Evolutionary conservation across 2,113 vertebrate species (phyloP).

Genomic region (Pelvicachromis taeniatus): DNA sequence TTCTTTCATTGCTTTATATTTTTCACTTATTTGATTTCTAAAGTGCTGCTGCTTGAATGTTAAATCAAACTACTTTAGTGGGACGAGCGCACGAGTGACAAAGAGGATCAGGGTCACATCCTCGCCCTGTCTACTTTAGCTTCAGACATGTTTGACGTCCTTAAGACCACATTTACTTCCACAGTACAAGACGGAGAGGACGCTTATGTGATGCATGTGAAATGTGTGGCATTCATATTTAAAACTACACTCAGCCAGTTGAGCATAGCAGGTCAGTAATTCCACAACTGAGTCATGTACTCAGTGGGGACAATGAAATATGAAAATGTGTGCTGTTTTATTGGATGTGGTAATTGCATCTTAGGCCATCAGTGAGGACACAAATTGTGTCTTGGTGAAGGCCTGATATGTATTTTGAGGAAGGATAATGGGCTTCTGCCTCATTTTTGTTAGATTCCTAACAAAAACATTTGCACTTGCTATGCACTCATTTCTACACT

Average conservation of each 20-base stretch:
- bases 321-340: conserved; percentile 37
- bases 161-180: conserved; percentile 1
- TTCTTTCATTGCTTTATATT: background rate
- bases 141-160: conserved; percentile 14
- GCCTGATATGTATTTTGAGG: conserved; percentile 28
- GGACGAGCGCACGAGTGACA: background rate
- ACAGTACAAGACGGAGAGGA: conserved; percentile 15
- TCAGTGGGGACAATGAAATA: conserved; percentile 34
- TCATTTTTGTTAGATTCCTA: conserved; percentile 20
- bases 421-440: conserved; percentile 38
- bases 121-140: background rate
- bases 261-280: conserved; percentile 30
- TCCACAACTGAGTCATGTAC: background rate
- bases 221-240: conserved; percentile 44
- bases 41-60: background rate
- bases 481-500: background rate
- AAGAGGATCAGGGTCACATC: background rate
- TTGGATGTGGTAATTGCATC: conserved; percentile 38
- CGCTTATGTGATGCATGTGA: conserved; percentile 10
- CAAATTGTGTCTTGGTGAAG: conserved; percentile 6
- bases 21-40: background rate
- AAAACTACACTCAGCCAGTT: conserved; percentile 35
- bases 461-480: background rate
- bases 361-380: conserved; percentile 37
- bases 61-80: background rate